Base-by-base conservation (phyloP, 2,797 vertebrate species). In the Enteromius mattozi region DNA sequence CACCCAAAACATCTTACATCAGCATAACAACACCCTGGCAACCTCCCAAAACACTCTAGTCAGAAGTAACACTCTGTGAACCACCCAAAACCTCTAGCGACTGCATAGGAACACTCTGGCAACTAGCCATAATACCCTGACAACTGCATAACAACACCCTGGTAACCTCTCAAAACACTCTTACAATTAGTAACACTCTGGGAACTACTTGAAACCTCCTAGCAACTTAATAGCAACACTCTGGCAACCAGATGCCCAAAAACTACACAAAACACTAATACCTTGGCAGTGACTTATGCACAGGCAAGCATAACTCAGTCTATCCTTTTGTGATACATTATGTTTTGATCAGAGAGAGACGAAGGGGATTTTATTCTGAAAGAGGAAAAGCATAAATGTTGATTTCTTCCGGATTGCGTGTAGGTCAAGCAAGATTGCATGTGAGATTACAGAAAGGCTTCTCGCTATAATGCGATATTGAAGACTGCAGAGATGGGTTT, bases 401-500 rank as follows among this genome's bases (percentile, higher is more conserved):
- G 35, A 59, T 80, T 56, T 66, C 6, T 59, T 33, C 45, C 21
- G 13, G 54, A 77, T 61, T 33, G 16, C 6, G 81, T 37, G 56
- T 54, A 74, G 51, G 27, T 78, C 49, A 51, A 49, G 56, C 54
- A 74, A 54, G 69, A 51, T 66, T 83, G 80, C 68, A 37, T 78
- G 65, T 82, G 71, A 76, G 63, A 76, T 68, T 61, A 80, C 5
- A 21, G 56, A 66, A 56, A 17, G 19, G 49, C 40, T 63, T 76
- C 54, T 75, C 8, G 12, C 42, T 81, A 72, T 85, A 87, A 87
- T 88, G 87, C 37, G 80, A 89, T 90, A 85, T 61, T 51, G 40
- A 84, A 78, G 71, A 82, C 81, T 83, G 71, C 77, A 80, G 85
- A 84, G 81, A 86, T 86, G 85, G 83, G 80, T 87, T 88, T 75